These are phyloP conservation scores for Redunca redunca DNA, from an alignment of 2,113 vertebrate species.

Conservation along the genomic window DNA sequence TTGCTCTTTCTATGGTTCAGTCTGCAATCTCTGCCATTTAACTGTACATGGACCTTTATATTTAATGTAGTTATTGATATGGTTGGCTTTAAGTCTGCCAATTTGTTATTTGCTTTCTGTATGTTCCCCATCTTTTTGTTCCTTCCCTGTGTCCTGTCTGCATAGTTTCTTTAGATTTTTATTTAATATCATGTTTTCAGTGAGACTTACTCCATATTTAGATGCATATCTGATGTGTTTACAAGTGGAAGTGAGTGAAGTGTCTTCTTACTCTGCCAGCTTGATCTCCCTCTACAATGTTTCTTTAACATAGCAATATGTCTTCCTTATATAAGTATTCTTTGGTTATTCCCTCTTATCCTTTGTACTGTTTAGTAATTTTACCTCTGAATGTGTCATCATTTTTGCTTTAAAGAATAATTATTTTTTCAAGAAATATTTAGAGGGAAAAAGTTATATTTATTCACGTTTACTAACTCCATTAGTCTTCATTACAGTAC, in stretches of 20 bases:
- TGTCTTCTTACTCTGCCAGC: neutral
- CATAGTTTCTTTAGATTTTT: neutral
- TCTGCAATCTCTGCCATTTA: neutral
- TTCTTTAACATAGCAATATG: neutral
- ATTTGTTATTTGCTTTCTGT: neutral
- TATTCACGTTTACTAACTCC: neutral
- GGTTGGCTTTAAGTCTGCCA: neutral
- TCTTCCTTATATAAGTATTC: neutral
- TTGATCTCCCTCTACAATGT: neutral
- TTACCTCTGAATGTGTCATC: neutral
- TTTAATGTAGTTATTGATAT: neutral
- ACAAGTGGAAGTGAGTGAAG: neutral
- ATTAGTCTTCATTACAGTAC: neutral
- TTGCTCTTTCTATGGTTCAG: neutral
- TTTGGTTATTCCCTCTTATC: neutral
- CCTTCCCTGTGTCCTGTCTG: accelerated
- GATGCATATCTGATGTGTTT: neutral
- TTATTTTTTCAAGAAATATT: neutral
- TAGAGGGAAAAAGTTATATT: neutral
- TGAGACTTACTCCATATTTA: neutral
- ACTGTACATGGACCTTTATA: neutral
- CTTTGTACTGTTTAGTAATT: neutral
- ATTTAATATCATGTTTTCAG: neutral
- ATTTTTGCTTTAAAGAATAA: neutral
- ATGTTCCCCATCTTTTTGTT: neutral